These are phyloP conservation scores for Psammodynastes pulverulentus DNA, from an alignment of 2,113 vertebrate species.

Conservation along the genomic window DNA sequence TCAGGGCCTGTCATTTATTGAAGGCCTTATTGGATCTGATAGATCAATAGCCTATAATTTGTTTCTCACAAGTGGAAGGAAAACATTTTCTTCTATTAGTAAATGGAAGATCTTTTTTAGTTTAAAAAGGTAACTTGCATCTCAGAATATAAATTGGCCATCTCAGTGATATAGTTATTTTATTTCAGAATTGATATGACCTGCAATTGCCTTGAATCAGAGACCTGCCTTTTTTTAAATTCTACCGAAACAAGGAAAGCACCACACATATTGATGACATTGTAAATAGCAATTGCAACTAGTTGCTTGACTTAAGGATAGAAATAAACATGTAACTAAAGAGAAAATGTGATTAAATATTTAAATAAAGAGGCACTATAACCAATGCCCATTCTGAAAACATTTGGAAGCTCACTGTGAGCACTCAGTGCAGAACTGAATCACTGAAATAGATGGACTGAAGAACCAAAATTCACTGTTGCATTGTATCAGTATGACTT, in stretches of 20 bases:
- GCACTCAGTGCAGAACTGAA: neutral
- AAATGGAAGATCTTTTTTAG: neutral
- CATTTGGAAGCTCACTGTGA: neutral
- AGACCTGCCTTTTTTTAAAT: slow-evolving; percentile 8
- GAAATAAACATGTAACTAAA: slow-evolving; percentile 1
- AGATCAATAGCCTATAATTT: too few species aligned
- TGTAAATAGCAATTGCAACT: neutral
- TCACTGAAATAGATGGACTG: neutral
- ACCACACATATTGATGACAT: slow-evolving; percentile 46
- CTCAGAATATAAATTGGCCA: slow-evolving; percentile 5
- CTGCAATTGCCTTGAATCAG: slow-evolving; percentile 13
- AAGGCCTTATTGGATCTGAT: too few species aligned
- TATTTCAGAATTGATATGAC: neutral
- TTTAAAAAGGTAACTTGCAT: neutral
- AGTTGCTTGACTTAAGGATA: neutral
- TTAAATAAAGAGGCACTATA: neutral
- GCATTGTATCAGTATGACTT: neutral
- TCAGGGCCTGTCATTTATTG: too few species aligned
- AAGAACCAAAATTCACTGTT: neutral
- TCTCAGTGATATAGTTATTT: neutral
- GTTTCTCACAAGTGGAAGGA: too few species aligned
- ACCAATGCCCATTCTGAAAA: neutral
- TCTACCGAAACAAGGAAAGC: neutral
- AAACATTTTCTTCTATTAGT: neutral
- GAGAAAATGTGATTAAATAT: neutral